phyloP scores from a whole-genome alignment of 2,113 vertebrate species.

The Cyphotilapia sp. region DNA sequence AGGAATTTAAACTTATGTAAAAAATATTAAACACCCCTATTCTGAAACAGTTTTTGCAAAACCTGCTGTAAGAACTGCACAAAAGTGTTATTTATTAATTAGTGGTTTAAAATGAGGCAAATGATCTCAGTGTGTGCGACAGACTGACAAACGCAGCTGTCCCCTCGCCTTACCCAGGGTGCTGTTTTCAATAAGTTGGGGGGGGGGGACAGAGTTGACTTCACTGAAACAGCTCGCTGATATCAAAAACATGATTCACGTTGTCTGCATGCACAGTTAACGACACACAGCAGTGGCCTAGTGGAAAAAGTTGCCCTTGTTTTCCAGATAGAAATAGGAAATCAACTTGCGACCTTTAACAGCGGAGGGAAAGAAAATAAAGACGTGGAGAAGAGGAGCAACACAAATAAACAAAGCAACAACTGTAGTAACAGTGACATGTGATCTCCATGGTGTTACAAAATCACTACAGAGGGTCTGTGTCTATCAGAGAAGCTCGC shows the following conservation, averaged over 20 bases:
- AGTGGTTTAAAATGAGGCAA: neutral
- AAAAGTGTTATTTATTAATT: neutral
- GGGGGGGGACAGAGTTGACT: constrained; percentile 20
- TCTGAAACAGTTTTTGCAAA: neutral
- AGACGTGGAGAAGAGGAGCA: constrained; percentile 9
- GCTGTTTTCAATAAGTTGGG: constrained; percentile 51
- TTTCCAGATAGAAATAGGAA: constrained; percentile 59
- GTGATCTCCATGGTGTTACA: neutral
- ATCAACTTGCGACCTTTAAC: constrained; percentile 50
- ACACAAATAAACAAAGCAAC: constrained; percentile 48
- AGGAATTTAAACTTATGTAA: neutral
- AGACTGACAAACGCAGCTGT: neutral
- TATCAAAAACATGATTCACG: constrained; percentile 60
- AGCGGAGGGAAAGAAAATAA: constrained; percentile 19
- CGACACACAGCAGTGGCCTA: constrained; percentile 26
- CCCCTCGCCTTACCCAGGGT: neutral
- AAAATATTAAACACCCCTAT: neutral
- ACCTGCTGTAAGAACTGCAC: neutral
- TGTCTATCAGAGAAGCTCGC: neutral
- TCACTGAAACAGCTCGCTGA: constrained; percentile 5
- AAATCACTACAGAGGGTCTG: neutral
- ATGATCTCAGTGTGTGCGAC: neutral
- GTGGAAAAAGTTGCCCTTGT: constrained; percentile 57
- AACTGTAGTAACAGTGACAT: constrained; percentile 23
- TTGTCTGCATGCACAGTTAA: constrained; percentile 24